Conservation (phyloP, 2,888 invertebrate species). For the Synanthedon andrenaeformis region DNA sequence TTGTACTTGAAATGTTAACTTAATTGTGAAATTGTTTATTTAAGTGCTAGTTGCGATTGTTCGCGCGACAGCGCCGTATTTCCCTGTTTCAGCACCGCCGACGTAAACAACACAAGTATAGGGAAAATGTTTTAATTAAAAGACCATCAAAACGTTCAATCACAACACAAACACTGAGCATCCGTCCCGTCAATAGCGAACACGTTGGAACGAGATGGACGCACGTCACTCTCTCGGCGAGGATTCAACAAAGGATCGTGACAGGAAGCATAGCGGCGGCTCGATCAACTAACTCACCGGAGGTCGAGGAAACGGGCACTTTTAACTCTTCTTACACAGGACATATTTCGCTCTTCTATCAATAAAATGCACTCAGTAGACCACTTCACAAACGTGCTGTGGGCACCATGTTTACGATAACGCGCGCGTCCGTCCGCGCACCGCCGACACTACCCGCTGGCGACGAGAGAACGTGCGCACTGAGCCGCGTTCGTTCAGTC, state of each 20-base stretch:
- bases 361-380: neutral
- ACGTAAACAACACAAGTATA: conserved; percentile 14
- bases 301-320: conserved; percentile 65
- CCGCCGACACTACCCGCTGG: conserved; percentile 61
- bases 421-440: conserved; percentile 52
- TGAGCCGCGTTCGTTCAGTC: conserved; percentile 35
- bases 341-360: conserved; percentile 25
- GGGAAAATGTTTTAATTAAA: conserved; percentile 8
- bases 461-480: conserved; percentile 68
- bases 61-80: conserved; percentile 17
- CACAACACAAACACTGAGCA: conserved; percentile 36
- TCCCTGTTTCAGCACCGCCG: conserved; percentile 19
- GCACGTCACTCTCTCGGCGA: conserved; percentile 45
- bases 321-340: conserved; percentile 67
- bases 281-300: conserved; percentile 57
- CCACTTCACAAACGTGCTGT: conserved; percentile 34
- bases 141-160: conserved; percentile 14
- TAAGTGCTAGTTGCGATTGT: conserved; percentile 16
- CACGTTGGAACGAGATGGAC: conserved; percentile 58
- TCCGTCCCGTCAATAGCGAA: conserved; percentile 35
- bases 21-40: conserved; percentile 21
- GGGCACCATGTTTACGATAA: conserved; percentile 50
- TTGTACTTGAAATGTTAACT: conserved; percentile 45
- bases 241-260: conserved; percentile 61
- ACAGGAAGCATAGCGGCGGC: conserved; percentile 46